Percentiles rank a stretch among this genome's conserved stretches.
Evolutionary conservation across 53 echinoderm and acorn worm genomes (phyloP).

Genomic region (Arbacia lixula): DNA sequence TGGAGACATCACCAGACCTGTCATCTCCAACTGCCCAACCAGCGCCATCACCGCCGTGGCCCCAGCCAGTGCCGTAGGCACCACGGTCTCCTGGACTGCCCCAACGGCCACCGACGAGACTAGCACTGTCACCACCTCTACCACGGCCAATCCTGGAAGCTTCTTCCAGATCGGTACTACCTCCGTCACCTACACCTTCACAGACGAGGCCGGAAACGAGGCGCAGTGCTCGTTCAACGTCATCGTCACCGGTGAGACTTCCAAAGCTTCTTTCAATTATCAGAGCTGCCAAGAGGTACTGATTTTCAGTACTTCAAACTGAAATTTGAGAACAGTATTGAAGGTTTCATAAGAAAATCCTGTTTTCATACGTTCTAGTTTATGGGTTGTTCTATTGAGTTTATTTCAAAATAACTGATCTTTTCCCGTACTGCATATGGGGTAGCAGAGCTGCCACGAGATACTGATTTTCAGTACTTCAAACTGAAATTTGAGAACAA

Average conservation of each 20-base stretch:
- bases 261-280: too few species aligned
- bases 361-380: too few species aligned
- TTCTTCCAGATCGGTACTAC: conserved; percentile 60
- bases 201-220: conserved; percentile 58
- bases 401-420: too few species aligned
- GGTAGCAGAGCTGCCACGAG: too few species aligned
- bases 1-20: conserved; percentile 52
- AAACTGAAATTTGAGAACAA: too few species aligned
- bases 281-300: too few species aligned
- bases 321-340: too few species aligned
- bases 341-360: too few species aligned
- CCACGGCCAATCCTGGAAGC: conserved; percentile 21
- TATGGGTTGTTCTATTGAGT: too few species aligned
- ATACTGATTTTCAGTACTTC: too few species aligned
- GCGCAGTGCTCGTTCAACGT: conserved; percentile 63
- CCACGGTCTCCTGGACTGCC: conserved; percentile 45
- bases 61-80: conserved; percentile 7
- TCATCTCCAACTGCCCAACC: conserved; percentile 65
- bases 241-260: conserved; percentile 65
- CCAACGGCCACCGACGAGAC: conserved; percentile 74
- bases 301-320: too few species aligned
- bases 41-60: conserved; percentile 38
- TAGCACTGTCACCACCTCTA: conserved; percentile 19
- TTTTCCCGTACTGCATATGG: too few species aligned
- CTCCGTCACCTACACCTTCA: conserved; percentile 65